phyloP scores from a whole-genome alignment of 2,113 vertebrate genomes.

The Ceuthmochares aereus region DNA sequence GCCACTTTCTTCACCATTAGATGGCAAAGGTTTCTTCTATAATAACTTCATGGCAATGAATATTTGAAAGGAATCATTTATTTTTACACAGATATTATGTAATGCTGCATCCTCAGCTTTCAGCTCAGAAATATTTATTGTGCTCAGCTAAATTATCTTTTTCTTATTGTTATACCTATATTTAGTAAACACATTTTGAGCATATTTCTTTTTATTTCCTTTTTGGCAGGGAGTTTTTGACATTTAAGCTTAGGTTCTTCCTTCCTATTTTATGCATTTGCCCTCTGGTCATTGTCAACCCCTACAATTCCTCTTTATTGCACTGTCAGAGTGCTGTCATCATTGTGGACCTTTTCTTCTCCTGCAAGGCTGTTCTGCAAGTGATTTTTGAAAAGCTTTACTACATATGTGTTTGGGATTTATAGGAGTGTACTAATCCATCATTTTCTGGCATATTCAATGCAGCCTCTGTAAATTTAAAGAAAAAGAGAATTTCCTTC shows the following conservation, averaged over 20 bases:
- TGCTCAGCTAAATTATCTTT: background rate
- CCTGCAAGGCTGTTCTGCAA: constrained; percentile 1
- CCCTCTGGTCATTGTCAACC: constrained; percentile 32
- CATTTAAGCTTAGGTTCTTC: background rate
- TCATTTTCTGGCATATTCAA: background rate
- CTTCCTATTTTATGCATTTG: constrained; percentile 13
- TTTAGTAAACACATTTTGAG: background rate
- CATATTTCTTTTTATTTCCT: background rate
- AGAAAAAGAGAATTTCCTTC: background rate
- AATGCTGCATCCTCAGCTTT: background rate
- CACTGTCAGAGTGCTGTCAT: constrained; percentile 13
- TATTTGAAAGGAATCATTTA: background rate
- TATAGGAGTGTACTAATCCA: background rate
- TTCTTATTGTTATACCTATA: background rate
- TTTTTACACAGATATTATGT: background rate
- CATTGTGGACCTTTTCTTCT: background rate
- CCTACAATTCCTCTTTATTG: constrained; percentile 7
- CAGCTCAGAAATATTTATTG: background rate
- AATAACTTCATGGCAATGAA: background rate
- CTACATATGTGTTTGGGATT: background rate
- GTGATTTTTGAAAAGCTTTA: constrained; percentile 11
- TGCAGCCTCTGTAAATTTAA: background rate
- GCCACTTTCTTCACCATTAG: background rate
- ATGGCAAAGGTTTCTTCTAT: background rate
- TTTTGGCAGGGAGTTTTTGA: background rate